Conservation (phyloP, 2,888 invertebrate species). For the Cataglyphis cursor region DNA sequence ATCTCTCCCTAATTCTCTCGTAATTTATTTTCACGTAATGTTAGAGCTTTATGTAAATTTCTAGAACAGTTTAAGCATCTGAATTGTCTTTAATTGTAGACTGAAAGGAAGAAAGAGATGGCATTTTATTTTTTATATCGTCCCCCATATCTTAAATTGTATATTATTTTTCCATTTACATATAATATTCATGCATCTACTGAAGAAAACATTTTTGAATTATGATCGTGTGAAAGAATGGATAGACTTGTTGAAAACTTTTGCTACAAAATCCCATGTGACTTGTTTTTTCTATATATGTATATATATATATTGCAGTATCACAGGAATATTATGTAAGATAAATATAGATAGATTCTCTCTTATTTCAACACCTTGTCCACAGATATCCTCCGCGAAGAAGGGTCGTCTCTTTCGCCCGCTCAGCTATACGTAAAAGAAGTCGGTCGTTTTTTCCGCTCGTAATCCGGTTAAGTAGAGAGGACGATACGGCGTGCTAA, state of each 20-base stretch:
- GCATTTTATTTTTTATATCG: background rate
- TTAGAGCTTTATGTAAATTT: background rate
- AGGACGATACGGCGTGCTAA: constrained; percentile 30
- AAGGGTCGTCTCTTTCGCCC: background rate
- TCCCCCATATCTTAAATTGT: background rate
- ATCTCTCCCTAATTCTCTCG: background rate
- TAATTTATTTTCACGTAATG: background rate
- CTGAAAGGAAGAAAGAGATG: background rate
- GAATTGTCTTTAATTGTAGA: background rate
- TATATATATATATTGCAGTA: background rate
- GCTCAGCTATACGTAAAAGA: constrained; percentile 5
- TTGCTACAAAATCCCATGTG: constrained; percentile 5
- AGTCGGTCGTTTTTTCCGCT: constrained; percentile 16
- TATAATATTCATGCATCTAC: background rate
- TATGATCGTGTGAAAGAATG: background rate
- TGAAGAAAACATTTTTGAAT: background rate
- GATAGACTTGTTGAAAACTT: background rate
- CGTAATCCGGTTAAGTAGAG: constrained; percentile 50
- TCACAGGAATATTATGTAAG: constrained; percentile 33
- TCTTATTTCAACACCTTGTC: constrained; percentile 44
- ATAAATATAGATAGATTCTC: constrained; percentile 27
- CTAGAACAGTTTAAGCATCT: background rate
- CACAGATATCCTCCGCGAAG: constrained; percentile 2
- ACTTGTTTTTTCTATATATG: background rate
- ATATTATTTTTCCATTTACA: background rate